Evolutionary conservation across 2,113 vertebrate species (phyloP).

Genomic region (Kryptolebias marmoratus): DNA sequence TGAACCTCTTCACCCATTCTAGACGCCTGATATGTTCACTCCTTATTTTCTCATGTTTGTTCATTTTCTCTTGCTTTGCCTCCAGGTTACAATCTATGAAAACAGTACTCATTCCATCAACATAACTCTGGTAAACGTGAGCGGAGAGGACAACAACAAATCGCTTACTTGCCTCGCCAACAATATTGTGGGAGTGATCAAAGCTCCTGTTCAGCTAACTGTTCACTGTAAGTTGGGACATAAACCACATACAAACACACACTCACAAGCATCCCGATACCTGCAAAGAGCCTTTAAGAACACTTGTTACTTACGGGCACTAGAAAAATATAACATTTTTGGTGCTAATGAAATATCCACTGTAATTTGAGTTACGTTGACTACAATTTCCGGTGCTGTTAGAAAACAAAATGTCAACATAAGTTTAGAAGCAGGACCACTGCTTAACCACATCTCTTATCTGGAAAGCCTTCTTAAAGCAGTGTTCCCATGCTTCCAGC

Average conservation of each 20-base stretch:
- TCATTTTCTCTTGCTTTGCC: background rate
- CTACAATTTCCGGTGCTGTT: no score
- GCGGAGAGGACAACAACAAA: slow-evolving; percentile 92
- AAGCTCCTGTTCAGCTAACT: slow-evolving; percentile 90
- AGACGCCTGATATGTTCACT: no score
- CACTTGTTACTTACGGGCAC: background rate
- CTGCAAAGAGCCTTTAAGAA: background rate
- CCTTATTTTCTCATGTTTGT: background rate
- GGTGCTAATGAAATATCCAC: no score
- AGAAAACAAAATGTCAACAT: no score
- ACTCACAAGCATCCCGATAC: background rate
- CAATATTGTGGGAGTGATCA: slow-evolving; percentile 96
- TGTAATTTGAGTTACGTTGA: no score
- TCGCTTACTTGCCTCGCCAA: slow-evolving; percentile 91
- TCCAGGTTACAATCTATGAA: slow-evolving; percentile 87
- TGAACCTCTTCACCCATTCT: no score
- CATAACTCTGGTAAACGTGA: slow-evolving; percentile 91
- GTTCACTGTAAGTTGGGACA: slow-evolving; percentile 90
- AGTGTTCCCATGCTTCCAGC: no score
- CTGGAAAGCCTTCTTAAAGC: no score
- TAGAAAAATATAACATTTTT: no score
- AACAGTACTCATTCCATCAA: slow-evolving; percentile 90
- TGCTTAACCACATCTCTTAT: no score
- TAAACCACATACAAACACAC: background rate
- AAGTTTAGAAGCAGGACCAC: no score